Percentiles rank a stretch among this genome's conserved stretches.
Evolutionary conservation across 2,888 invertebrate genomes (phyloP).

Genomic region (Byasa hedistus): DNA sequence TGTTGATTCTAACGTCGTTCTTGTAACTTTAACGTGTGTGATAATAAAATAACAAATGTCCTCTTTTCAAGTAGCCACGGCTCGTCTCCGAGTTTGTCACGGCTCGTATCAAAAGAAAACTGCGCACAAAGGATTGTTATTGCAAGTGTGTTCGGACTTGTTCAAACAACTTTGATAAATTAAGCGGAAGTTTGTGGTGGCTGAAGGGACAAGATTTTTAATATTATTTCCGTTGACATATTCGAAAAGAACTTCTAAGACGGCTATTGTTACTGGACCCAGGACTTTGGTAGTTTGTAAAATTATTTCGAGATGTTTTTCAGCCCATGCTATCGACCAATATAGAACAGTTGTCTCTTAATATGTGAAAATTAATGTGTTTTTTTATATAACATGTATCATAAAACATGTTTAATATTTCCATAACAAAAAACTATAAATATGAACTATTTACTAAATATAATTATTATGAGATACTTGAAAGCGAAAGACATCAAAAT

Average conservation of each 20-base stretch:
- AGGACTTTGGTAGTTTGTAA: neutral
- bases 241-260: conserved; percentile 13
- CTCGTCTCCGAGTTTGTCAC: conserved; percentile 66
- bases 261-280: neutral
- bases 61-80: conserved; percentile 61
- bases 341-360: too few relatives aligned
- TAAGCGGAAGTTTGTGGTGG: conserved; percentile 41
- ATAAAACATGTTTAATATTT: neutral
- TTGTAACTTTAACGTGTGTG: neutral
- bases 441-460: neutral
- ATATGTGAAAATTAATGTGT: neutral
- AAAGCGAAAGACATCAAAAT: too few relatives aligned
- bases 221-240: conserved; percentile 11
- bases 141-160: conserved; percentile 67
- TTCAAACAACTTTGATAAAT: conserved; percentile 65
- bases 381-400: too few relatives aligned
- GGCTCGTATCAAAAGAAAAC: conserved; percentile 60
- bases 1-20: too few relatives aligned
- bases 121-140: conserved; percentile 69
- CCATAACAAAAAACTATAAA: neutral
- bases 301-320: too few relatives aligned
- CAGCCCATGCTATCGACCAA: too few relatives aligned
- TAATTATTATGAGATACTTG: too few relatives aligned
- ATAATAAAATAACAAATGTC: conserved; percentile 49
- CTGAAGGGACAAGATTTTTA: conserved; percentile 14